phyloP scores from a whole-genome alignment of 2,113 vertebrate species.

The Siniperca chuatsi region DNA sequence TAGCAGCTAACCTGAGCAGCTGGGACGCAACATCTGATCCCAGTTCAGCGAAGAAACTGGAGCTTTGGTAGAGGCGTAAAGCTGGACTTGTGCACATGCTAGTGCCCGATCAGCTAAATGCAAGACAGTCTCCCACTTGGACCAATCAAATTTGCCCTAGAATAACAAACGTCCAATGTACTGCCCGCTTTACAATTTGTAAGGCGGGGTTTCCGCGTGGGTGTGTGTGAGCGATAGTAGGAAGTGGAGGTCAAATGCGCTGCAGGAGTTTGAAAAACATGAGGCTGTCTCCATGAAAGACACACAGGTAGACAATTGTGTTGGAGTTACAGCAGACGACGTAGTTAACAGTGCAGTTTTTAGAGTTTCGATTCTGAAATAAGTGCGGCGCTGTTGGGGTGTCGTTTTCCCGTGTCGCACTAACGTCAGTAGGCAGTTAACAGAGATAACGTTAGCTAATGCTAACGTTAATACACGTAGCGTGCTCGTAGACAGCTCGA shows the following conservation, averaged over 20 bases:
- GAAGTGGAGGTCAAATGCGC: slow-evolving; percentile 75
- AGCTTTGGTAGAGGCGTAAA: not conserved
- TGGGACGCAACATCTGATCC: not conserved
- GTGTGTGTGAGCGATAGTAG: slow-evolving; percentile 41
- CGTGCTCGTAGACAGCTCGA: slow-evolving; percentile 26
- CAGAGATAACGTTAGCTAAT: slow-evolving; percentile 45
- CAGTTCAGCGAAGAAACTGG: not conserved
- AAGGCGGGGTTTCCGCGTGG: slow-evolving; percentile 55
- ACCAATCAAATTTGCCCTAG: slow-evolving; percentile 34
- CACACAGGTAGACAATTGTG: not conserved
- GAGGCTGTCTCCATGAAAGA: not conserved
- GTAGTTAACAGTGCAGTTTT: not conserved
- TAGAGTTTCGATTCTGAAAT: not conserved
- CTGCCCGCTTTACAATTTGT: rapidly evolving
- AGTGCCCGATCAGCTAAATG: not conserved
- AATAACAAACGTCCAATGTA: slow-evolving; percentile 24
- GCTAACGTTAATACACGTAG: slow-evolving; percentile 38
- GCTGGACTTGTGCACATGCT: slow-evolving; percentile 44
- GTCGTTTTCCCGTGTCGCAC: not conserved
- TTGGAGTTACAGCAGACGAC: not conserved
- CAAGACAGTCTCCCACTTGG: not conserved
- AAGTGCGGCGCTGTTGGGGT: not conserved
- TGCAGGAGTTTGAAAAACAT: slow-evolving; percentile 43
- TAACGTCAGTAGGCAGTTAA: not conserved
- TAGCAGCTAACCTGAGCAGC: too few species aligned